phyloP scores from a whole-genome alignment of 1,140 invertebrate genomes.

The Drosophila yakuba region DNA sequence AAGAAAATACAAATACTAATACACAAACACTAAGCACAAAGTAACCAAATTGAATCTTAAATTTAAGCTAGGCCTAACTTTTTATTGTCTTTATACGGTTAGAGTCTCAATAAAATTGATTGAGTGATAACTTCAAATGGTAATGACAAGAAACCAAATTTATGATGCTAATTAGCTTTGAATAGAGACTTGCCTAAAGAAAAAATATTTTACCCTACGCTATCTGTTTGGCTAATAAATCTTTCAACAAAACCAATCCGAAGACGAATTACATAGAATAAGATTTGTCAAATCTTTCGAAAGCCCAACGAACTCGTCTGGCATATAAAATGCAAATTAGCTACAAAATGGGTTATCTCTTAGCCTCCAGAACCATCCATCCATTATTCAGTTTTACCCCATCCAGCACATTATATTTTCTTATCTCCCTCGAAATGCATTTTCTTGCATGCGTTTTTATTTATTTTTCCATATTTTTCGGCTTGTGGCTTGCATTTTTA shows the following conservation, averaged over 20 bases:
- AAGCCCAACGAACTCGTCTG: conserved; percentile 23
- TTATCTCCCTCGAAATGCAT: conserved; percentile 60
- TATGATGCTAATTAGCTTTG: conserved; percentile 65
- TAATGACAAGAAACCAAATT: conserved; percentile 35
- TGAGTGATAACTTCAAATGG: conserved; percentile 63
- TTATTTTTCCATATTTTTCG: conserved; percentile 37
- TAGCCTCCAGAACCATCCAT: neutral
- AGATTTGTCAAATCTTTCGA: conserved; percentile 59
- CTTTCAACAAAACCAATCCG: conserved; percentile 37
- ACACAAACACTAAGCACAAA: conserved; percentile 28
- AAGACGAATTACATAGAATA: conserved; percentile 43
- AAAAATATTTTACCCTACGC: conserved; percentile 19
- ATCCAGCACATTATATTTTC: conserved; percentile 19
- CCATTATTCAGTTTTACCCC: conserved; percentile 6
- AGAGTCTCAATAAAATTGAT: conserved; percentile 58
- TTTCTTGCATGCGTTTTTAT: conserved; percentile 39
- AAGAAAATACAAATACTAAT: conserved; percentile 9
- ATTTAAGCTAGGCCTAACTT: conserved; percentile 7
- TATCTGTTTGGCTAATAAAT: conserved; percentile 55
- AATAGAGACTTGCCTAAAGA: conserved; percentile 17
- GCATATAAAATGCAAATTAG: conserved; percentile 71
- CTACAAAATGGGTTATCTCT: conserved; percentile 51
- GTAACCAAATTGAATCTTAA: conserved; percentile 20
- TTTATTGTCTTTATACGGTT: conserved; percentile 34
- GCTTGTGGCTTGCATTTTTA: conserved; percentile 74